Evolutionary conservation across 2,113 vertebrate species (phyloP).

Genomic region (Pristiophorus japonicus): DNA sequence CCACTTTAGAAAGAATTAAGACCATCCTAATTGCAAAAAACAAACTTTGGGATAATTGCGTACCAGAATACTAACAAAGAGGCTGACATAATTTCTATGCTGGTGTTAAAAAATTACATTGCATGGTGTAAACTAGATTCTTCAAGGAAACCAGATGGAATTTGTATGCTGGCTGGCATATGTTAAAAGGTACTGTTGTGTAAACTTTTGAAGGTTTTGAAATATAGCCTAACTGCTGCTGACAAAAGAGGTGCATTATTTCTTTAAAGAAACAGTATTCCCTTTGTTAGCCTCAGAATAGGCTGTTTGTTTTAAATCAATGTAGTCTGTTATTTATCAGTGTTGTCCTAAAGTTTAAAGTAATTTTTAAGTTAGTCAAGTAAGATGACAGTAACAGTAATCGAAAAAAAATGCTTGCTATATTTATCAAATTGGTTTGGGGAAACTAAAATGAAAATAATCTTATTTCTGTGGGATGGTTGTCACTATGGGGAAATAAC

Average conservation of each 20-base stretch:
- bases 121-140: background rate
- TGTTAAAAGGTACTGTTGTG: constrained; percentile 30
- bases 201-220: constrained; percentile 32
- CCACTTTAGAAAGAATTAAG: background rate
- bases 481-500: background rate
- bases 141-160: constrained; percentile 30
- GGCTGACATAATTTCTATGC: background rate
- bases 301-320: background rate
- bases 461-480: constrained; percentile 13
- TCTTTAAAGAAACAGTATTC: constrained; percentile 22
- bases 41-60: background rate
- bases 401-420: background rate
- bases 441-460: background rate
- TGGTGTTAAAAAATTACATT: constrained; percentile 26
- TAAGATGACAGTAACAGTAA: background rate
- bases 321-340: constrained; percentile 25
- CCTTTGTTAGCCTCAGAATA: constrained; percentile 28
- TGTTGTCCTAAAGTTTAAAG: constrained; percentile 8
- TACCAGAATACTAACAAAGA: background rate
- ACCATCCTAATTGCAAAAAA: background rate
- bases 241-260: constrained; percentile 14
- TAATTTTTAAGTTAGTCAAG: constrained; percentile 17
- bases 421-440: constrained; percentile 3
- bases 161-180: background rate
- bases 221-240: constrained; percentile 27